Conservation (phyloP, 2,113 vertebrate genomes). For the Malurus cyaneus region DNA sequence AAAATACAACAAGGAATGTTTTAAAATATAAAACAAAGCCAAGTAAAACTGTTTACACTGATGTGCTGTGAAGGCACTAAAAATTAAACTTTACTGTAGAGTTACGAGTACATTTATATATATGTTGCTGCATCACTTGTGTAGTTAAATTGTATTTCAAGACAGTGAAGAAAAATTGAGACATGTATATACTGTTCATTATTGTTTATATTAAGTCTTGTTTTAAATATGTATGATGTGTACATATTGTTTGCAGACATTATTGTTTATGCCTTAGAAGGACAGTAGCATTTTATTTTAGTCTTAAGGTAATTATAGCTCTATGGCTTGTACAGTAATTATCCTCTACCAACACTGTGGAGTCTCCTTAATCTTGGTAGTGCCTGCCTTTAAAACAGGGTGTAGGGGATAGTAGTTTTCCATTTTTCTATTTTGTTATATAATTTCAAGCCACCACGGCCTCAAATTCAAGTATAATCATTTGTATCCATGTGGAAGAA, state of each 20-base stretch:
- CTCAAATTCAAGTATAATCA: constrained; percentile 89
- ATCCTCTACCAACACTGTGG: constrained; percentile 99
- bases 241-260: constrained; percentile 99
- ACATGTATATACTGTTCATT: constrained; percentile 99
- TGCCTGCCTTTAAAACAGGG: constrained; percentile 99
- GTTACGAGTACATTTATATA: constrained; percentile 90
- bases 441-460: constrained; percentile 92
- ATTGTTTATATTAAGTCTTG: constrained; percentile 99
- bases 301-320: constrained; percentile 91
- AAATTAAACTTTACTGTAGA: constrained; percentile 93
- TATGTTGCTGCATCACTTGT: constrained; percentile 87
- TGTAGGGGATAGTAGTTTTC: constrained; percentile 97
- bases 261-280: constrained; percentile 99
- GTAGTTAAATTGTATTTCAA: constrained; percentile 87
- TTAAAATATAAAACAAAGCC: constrained; percentile 99
- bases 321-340: constrained; percentile 97
- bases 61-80: constrained; percentile 89
- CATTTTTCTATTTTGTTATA: constrained; percentile 90
- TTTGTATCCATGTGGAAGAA: constrained; percentile 86
- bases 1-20: constrained; percentile 94
- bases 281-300: constrained; percentile 99
- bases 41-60: constrained; percentile 99
- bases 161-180: constrained; percentile 81
- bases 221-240: constrained; percentile 99
- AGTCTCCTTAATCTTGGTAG: constrained; percentile 99